Base-by-base conservation (phyloP, 2,113 vertebrate genomes). In the Aegotheles bennettii region DNA sequence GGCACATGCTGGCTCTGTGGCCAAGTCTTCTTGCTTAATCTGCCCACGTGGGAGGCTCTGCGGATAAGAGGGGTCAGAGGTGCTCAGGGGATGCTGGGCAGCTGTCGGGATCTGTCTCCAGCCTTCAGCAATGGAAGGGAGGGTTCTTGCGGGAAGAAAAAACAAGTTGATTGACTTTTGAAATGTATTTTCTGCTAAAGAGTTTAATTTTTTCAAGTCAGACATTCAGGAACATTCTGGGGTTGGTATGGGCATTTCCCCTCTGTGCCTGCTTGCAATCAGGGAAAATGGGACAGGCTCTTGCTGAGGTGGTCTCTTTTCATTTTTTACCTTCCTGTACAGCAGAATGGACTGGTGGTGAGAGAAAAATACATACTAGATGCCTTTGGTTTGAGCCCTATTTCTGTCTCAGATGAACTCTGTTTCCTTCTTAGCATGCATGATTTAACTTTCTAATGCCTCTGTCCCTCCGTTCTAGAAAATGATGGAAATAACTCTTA, bases 391-490 rank as follows among this genome's bases (percentile, higher is more conserved):
- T 90, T 74, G 56, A 95, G 79, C 53, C 56, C n/a, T 63, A 31
- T 79, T 87, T 96, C 82, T 90, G 94, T 69, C 91, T 91, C 57
- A 79, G 70, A 84, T 94, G 91, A 92, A 85, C 81, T 60, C 35
- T 64, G 42, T 93, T 91, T 90, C 79, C n/a, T 92, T 71, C 79
- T 96, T 93, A 93, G 51, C 65, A 81, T 87, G 87, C 69, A 36
- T 56, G 76, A 93, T 84, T 94, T 92, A 93, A 95, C 93, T 92
- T 96, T 51, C 77, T 87, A 77, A 81, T 88, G 90, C 42, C 45
- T 95, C 82, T 85, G 45, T 77, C 82, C 85, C 78, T 50, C 57
- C 64, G 7, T 60, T 87, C 65, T 18, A 13, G 65, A 87, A 91
- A 89, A 79, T 3, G 31, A 84, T 73, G 77, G 81, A 91, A 94